Percentiles rank a stretch among this genome's conserved stretches.
phyloP scores from a whole-genome alignment of 2,113 vertebrate genomes.

The Microcebus ravelobensis region DNA sequence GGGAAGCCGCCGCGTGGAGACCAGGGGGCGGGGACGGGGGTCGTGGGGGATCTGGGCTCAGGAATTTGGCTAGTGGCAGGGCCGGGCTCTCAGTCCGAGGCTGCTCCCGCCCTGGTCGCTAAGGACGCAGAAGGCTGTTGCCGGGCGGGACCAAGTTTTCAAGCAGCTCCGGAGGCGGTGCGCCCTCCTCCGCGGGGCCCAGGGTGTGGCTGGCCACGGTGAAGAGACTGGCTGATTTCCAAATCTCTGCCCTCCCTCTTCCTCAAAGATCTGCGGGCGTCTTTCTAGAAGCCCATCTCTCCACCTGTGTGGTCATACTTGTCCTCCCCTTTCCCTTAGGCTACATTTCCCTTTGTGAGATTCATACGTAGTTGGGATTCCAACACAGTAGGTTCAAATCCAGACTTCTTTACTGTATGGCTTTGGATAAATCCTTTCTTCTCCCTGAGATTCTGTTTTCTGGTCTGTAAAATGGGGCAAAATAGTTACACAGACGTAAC shows the following conservation, averaged over 20 bases:
- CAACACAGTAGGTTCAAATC: background rate
- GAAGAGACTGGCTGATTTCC: background rate
- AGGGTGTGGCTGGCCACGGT: background rate
- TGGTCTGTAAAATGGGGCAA: background rate
- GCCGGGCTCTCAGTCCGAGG: rapidly evolving
- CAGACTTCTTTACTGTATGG: background rate
- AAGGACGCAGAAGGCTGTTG: conserved; percentile 68
- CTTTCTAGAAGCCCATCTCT: background rate
- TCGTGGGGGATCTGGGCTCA: background rate
- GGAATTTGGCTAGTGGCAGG: conserved; percentile 8
- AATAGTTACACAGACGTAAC: background rate
- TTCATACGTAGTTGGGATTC: background rate
- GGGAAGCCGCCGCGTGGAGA: rapidly evolving
- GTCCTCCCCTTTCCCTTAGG: background rate
- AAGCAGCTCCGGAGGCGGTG: background rate
- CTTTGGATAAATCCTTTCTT: background rate
- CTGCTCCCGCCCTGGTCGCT: background rate
- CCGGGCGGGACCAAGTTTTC: conserved; percentile 27
- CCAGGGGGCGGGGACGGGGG: rapidly evolving
- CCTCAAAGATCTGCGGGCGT: background rate
- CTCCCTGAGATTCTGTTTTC: background rate
- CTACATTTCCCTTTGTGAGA: background rate
- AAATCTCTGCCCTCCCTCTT: background rate
- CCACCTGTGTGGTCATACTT: background rate
- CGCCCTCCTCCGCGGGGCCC: no score